Evolutionary conservation across 2,113 vertebrate genomes (phyloP), one percentile per base, ranked within the genome.

Genomic region (Bufo gargarizans): DNA sequence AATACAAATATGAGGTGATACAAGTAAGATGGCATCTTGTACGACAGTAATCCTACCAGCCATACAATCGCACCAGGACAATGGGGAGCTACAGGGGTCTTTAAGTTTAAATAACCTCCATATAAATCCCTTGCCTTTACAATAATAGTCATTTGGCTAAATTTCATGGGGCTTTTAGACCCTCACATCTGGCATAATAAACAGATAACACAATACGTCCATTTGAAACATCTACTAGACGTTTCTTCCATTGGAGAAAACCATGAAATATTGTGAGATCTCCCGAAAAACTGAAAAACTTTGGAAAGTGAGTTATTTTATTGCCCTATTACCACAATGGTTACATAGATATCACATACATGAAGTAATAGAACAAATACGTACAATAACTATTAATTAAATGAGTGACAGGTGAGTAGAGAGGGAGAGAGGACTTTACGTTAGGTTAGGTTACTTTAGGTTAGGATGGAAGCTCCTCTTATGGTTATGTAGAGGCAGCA

Each of bases 1-100:
- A 91, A 93, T 87, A 89, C 87, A 92, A 90, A 92, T 91, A 90
- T 91, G 92, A 94, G 79, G 91, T 89, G n/a, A 80, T 59, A 43
- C 50, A 58, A 79, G 14, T 3, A 5, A 80, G 22, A 43, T 45
- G n/a, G 22, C 77, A 79, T 79, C 22, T 79, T 79, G 53, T 77
- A 77, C 19, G 19, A 77, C 49, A 53, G 71, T 74, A 74, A 74
- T 74, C 71, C 71, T 49, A 49, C 43, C 69, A 9, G 71, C 71
- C 33, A 4, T 72, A 45, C 69, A 45, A 72, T 43, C 3, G 2
- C 69, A 45, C 33, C 65, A 5, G 67, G 13, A 74, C 71, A 74
- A 74, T 74, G 45, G 71, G 71, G 71, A 74, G 45, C 71, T 19
- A 49, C 45, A 19, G 71, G 71, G 71, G 71, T 6, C 71, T 47